Evolutionary conservation across 2,888 invertebrate genomes (phyloP), one percentile per base, ranked within the genome.

Genomic region (Eulithis prunata): DNA sequence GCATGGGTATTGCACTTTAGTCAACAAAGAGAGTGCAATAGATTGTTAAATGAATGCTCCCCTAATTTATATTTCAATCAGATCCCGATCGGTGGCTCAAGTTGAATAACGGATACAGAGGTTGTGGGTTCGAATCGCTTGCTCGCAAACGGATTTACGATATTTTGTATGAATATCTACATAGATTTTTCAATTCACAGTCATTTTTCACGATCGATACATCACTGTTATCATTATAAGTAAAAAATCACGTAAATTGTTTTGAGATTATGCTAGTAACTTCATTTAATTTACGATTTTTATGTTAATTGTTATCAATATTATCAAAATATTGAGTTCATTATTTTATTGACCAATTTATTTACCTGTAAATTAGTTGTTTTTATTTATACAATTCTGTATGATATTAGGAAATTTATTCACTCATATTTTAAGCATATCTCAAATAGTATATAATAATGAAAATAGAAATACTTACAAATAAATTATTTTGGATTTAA

Each of bases 261-360:
- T 83, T 84, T 89, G 88, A 89, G 88, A 89, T 90, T 88, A 89
- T 85, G 83, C 82, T 86, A 84, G 77, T 78, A 79, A 82, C 72
- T 81, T 79, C 77, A 79, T 79, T 56, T 65, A 59, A 56, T 45
- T 77, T 77, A 71, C 71, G 3, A 74, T 74, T 75, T 82, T 83
- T 87, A 86, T 87, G 84, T 90, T 89, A 78, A 80, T 90, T 91
- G 91, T 91, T 93, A 91, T 84, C 69, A 85, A 81, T 86, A 85
- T 84, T 82, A 81, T 81, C 82, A 78, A 74, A 85, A 85, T 87
- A 86, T 86, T 71, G 68, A 68, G 84, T 83, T 85, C 82, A 81
- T 81, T 84, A 83, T 83, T 86, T 85, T 82, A 85, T 85, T 87
- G 87, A 80, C 83, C 85, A 88, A 83, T 86, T 66, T 83, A 81